Conservation (phyloP, 2,888 invertebrate genomes). For the Bombylius major region DNA sequence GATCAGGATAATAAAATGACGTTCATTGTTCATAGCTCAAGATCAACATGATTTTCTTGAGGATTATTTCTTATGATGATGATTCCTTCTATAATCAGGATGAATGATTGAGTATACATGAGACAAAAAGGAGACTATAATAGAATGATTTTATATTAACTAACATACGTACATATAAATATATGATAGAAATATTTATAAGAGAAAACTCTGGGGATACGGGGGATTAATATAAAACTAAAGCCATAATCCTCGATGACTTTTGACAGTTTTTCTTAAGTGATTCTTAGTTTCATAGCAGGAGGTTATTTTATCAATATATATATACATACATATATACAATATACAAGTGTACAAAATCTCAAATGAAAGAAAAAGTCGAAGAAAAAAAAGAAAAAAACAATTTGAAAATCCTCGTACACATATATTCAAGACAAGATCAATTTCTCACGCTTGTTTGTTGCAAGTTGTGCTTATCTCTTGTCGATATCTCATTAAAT, state of each 20-base stretch:
- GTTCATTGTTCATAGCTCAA: conserved; percentile 1
- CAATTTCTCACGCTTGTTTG: conserved; percentile 9
- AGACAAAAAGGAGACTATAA: too few relatives aligned
- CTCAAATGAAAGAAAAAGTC: not conserved
- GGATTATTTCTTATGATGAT: conserved; percentile 1
- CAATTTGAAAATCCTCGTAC: too few relatives aligned
- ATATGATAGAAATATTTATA: too few relatives aligned
- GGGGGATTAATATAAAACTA: conserved; percentile 1
- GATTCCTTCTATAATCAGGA: not conserved
- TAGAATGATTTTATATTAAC: too few relatives aligned
- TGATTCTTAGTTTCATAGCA: conserved; percentile 10
- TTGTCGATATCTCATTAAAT: conserved; percentile 13
- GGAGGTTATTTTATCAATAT: conserved; percentile 7
- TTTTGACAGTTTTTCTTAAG: conserved; percentile 14
- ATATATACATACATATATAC: not conserved
- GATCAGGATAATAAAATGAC: conserved; percentile 14
- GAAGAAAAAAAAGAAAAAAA: too few relatives aligned
- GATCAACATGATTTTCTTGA: not conserved
- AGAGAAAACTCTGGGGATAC: not conserved
- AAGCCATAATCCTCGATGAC: conserved; percentile 13
- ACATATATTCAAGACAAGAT: conserved; percentile 3
- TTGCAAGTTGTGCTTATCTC: conserved; percentile 10
- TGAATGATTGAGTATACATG: too few relatives aligned
- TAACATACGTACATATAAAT: not conserved
- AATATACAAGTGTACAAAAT: not conserved